Evolutionary conservation across 2,113 vertebrate genomes (phyloP).

Genomic region (Callipepla squamata): DNA sequence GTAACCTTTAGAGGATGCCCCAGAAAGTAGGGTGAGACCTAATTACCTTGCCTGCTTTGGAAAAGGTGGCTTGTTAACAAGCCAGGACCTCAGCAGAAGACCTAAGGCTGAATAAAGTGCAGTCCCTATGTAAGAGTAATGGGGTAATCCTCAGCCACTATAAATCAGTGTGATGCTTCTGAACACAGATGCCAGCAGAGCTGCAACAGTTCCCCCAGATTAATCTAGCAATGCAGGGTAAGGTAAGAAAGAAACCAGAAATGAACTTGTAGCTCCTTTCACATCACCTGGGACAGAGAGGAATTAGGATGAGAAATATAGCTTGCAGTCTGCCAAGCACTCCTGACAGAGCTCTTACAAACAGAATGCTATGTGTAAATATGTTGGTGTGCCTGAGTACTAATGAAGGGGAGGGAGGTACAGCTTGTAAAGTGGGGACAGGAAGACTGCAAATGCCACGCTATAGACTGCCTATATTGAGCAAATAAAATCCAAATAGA

Average conservation of each 20-base stretch:
- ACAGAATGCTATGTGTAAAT: not conserved
- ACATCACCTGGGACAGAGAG: not conserved
- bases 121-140: not conserved
- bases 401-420: not conserved
- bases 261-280: not conserved
- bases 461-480: not conserved
- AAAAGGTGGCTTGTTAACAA: not conserved
- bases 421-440: not conserved
- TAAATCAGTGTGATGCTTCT: not conserved
- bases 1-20: not conserved
- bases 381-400: not conserved
- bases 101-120: not conserved
- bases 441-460: not conserved
- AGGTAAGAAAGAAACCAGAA: not conserved
- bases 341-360: not conserved
- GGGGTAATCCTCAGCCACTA: not conserved
- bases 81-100: not conserved
- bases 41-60: not conserved
- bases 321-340: not conserved
- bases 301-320: not conserved
- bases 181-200: not conserved
- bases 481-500: not conserved
- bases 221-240: not conserved
- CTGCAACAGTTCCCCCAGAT: not conserved
- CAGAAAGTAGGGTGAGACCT: not conserved